Conservation (phyloP, 2,113 vertebrate species). For the Crotophaga sulcirostris region DNA sequence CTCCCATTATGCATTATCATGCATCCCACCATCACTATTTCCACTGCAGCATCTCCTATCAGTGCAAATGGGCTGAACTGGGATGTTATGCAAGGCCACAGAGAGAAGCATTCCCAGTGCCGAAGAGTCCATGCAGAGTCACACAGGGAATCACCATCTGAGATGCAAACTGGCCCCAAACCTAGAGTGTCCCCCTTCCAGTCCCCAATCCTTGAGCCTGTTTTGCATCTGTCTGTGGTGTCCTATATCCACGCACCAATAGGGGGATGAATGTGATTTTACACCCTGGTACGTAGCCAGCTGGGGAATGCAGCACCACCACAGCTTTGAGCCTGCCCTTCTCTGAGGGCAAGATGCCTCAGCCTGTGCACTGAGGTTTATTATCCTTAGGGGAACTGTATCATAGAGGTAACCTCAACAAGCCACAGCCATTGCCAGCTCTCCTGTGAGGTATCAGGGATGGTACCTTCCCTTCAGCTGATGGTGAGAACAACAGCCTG, state of each 20-base stretch:
- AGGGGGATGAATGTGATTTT: not conserved
- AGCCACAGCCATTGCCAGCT: not conserved
- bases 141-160: not conserved
- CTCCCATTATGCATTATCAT: not conserved
- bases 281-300: rapidly evolving
- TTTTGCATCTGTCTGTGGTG: not conserved
- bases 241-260: not conserved
- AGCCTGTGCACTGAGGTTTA: not conserved
- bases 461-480: not conserved
- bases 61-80: not conserved
- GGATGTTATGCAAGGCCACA: not conserved
- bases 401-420: not conserved
- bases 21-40: not conserved
- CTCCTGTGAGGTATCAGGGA: not conserved
- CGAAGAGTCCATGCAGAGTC: not conserved
- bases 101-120: not conserved
- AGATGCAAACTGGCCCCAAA: not conserved
- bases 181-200: not conserved
- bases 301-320: not conserved
- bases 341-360: not conserved
- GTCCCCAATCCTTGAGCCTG: not conserved
- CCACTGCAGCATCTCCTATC: not conserved
- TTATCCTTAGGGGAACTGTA: not conserved
- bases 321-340: not conserved
- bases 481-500: not conserved